Evolutionary conservation across 2,797 vertebrate genomes (phyloP).

Genomic region (Furcifer pardalis): DNA sequence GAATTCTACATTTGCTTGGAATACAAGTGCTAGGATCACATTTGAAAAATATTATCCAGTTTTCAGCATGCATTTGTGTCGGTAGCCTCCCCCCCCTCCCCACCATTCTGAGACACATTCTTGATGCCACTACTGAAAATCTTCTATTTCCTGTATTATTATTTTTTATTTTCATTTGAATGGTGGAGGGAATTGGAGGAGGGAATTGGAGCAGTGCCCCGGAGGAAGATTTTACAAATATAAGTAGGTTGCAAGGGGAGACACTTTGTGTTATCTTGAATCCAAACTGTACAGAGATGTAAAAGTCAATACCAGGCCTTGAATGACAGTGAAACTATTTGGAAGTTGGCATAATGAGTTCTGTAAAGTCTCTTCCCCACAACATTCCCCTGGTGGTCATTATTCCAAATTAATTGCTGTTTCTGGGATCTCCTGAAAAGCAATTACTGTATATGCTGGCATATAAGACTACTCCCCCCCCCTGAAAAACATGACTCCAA

Average conservation of each 20-base stretch:
- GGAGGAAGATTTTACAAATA: neutral
- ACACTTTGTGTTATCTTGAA: neutral
- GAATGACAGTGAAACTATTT: neutral
- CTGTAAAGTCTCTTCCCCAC: neutral
- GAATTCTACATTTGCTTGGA: conserved; percentile 37
- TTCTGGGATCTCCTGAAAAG: neutral
- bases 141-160: too few relatives aligned
- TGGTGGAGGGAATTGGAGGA: neutral
- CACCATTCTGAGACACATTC: too few relatives aligned
- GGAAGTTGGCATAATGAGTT: neutral
- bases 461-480: too few relatives aligned
- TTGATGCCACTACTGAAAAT: neutral
- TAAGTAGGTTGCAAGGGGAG: neutral
- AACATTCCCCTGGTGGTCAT: neutral
- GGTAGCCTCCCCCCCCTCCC: too few relatives aligned
- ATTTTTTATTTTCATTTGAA: neutral
- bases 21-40: neutral
- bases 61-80: neutral
- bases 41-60: neutral
- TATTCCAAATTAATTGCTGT: neutral
- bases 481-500: too few relatives aligned
- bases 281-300: neutral
- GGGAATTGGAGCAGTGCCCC: neutral
- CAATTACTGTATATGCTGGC: too few relatives aligned
- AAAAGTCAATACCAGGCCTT: neutral